These are phyloP conservation scores for Salmo trutta DNA, from an alignment of 2,797 vertebrate genomes.

Conservation along the genomic window DNA sequence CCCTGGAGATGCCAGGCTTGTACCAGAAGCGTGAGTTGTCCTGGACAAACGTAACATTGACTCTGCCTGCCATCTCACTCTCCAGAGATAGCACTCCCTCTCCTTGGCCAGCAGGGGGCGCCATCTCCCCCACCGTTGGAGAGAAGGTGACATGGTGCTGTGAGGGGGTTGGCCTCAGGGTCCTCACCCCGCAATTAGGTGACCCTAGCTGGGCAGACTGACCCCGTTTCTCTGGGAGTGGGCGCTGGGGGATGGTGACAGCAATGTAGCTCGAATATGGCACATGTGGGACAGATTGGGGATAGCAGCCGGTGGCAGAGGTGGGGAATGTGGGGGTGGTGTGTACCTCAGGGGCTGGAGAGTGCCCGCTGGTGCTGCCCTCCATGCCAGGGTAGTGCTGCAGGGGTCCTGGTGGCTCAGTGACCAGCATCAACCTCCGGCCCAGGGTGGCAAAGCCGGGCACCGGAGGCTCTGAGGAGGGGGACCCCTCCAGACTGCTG, in stretches of 20 bases:
- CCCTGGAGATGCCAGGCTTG: conserved; percentile 88
- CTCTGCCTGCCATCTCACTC: conserved; percentile 61
- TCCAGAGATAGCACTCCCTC: conserved; percentile 46
- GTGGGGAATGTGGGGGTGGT: conserved; percentile 32
- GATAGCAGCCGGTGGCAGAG: conserved; percentile 54
- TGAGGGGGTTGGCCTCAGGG: conserved; percentile 50
- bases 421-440: conserved; percentile 74
- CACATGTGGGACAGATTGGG: conserved; percentile 68
- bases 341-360: conserved; percentile 42
- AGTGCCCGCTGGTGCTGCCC: conserved; percentile 18
- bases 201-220: conserved; percentile 56
- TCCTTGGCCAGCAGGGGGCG: conserved; percentile 51
- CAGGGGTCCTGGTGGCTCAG: conserved; percentile 48
- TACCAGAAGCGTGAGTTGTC: conserved; percentile 95
- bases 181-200: conserved; percentile 61
- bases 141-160: conserved; percentile 86
- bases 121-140: conserved; percentile 76
- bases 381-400: conserved; percentile 58
- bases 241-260: conserved; percentile 76
- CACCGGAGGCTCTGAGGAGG: conserved; percentile 67
- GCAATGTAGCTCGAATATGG: conserved; percentile 64
- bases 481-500: conserved; percentile 66
- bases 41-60: conserved; percentile 88
- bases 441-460: conserved; percentile 79
- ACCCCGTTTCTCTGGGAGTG: conserved; percentile 86